Base-by-base conservation (phyloP, 2,797 vertebrate genomes). In the Gymnopithys bicolor region DNA sequence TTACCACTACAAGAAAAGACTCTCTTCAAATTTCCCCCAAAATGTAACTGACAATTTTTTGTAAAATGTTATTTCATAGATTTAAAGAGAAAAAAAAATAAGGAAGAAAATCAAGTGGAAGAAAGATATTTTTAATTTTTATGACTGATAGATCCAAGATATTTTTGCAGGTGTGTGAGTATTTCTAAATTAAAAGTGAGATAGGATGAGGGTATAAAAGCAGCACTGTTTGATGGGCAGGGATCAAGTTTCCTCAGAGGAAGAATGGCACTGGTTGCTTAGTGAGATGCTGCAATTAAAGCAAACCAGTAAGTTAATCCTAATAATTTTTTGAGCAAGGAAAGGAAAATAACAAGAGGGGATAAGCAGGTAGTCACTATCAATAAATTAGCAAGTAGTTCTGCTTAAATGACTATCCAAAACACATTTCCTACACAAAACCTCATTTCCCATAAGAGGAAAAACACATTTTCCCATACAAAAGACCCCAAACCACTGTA, bases 1-100 rank as follows among this genome's bases (percentile, higher is more conserved):
- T 84, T 67, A 90, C 35, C 69, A 88, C 52, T 88, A 92, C 83
- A 73, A 87, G 59, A 74, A 93, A 90, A 87, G 30, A 52, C 13
- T 75, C 41, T 33, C 56, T 93, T 75, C 39, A 48, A 53, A 74
- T 64, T 91, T 56, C 11, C 43, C 28, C 33, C 53, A 39, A 80
- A 80, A 91, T 1, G 4, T 39, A 87, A 73, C 23, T 32, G 48
- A 52, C 19, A 69, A 11, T 12, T 79, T 67, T 84, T 51, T 58
- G 5, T 18, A 87, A 11, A 82, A 82, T 39, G 24, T 22, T 55
- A 70, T 60, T 90, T 83, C 2, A 0, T 32, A 64, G 55, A 59
- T 69, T 76, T 7, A 75, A 84, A 76, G 5, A 14, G 43, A 18
- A 6, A 32, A 15, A 15, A 4, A 6, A 17, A 13, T 46, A 56